Base-by-base conservation (phyloP, 2,888 invertebrate species). In the Plagodis dolabraria region DNA sequence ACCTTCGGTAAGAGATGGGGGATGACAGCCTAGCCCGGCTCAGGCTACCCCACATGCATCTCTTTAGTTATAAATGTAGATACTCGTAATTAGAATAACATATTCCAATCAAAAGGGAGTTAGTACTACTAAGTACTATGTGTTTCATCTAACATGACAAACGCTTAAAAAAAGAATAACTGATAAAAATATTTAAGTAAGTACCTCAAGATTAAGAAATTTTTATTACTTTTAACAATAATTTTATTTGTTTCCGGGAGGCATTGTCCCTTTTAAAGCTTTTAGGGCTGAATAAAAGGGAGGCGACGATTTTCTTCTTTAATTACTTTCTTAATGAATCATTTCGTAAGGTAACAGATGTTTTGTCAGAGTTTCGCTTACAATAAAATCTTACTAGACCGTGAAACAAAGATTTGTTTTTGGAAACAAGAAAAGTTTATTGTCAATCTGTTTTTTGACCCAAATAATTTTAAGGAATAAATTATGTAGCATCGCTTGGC, bases 281-380 rank as follows among this genome's bases (percentile, higher is more conserved):
- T 67, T 69, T 65, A 68, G 63, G 56, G 63, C 63, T 61, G 64
- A 76, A 80, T 76, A 76, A 77, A 77, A 68, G 67, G 61, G 67
- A 68, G 65, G 67, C 70, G 69, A 48, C 68, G 63, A 79, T 79
- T 81, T 74, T 62, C 69, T 65, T 69, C 76, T 74, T 75, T 81
- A 82, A 82, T 82, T 80, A 79, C 74, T 76, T 76, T 71, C 75
- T 68, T 76, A 78, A 82, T 80, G 74, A 82, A 77, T 79, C 73
- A 76, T 80, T 76, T 74, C 60, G 63, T 58, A 67, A 71, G 70
- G 70, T 73, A 75, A 70, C 78, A 71, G 72, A 68, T 65, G 69
- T 68, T 71, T 59, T 44, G 50, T 52, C 56, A 56, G 57, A 57
- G 65, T 67, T 65, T 64, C 67, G 57, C 64, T 38, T 38, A 43